Conservation (phyloP, 35 echinoderm and acorn worm species). For the Amphiura filiformis region DNA sequence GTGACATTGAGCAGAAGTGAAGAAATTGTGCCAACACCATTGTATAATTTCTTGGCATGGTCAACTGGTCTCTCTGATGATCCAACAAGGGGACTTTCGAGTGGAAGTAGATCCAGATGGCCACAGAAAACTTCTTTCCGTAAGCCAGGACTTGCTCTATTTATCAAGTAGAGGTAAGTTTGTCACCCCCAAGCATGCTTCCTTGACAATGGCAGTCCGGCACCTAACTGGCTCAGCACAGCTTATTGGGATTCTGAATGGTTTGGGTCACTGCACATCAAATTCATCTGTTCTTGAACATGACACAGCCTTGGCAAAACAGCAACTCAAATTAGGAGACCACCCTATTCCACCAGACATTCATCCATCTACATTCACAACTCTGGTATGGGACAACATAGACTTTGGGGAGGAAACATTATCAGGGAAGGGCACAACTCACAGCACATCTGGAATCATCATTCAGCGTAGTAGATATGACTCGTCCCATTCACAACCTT, state of each 20-base stretch:
- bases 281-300: slow-evolving; percentile 18
- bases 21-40: too few relatives aligned
- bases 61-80: slow-evolving; percentile 2
- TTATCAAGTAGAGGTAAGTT: slow-evolving; percentile 25
- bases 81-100: not conserved
- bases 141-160: slow-evolving; percentile 49
- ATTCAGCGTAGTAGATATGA: not conserved
- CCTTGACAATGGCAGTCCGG: slow-evolving; percentile 50
- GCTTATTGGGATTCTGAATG: slow-evolving; percentile 48
- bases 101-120: slow-evolving; percentile 13
- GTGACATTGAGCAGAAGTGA: too few relatives aligned
- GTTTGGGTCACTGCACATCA: slow-evolving; percentile 37
- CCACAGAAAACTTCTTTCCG: not conserved
- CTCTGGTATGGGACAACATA: slow-evolving; percentile 20
- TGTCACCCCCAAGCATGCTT: slow-evolving; percentile 53
- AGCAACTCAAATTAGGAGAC: not conserved
- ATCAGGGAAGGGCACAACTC: slow-evolving; percentile 67
- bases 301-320: slow-evolving; percentile 48
- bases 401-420: slow-evolving; percentile 54
- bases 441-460: slow-evolving; percentile 81
- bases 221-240: slow-evolving; percentile 35
- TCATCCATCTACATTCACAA: not conserved
- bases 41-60: too few relatives aligned
- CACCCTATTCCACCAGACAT: not conserved
- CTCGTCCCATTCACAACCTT: not conserved